phyloP scores from a whole-genome alignment of 1,140 invertebrate species.

The Ylistrum balloti region DNA sequence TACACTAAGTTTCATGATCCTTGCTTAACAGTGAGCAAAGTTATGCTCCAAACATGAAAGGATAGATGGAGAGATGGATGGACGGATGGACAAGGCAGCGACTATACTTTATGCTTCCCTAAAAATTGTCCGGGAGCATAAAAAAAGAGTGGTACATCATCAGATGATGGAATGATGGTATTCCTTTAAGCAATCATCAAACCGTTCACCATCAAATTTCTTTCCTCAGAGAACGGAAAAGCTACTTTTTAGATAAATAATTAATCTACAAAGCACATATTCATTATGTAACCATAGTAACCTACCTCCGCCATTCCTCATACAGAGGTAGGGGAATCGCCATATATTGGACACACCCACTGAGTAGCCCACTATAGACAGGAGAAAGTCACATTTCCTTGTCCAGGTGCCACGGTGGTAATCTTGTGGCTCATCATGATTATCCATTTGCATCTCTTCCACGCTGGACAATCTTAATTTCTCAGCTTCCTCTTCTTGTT shows the following conservation, averaged over 20 bases:
- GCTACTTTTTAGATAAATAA: background rate
- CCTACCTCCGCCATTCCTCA: conserved; percentile 93
- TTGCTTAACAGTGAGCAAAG: too few species aligned
- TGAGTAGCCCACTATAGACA: conserved; percentile 94
- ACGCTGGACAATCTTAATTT: background rate
- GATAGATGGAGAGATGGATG: too few species aligned
- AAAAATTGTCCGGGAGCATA: too few species aligned
- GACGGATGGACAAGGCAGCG: too few species aligned
- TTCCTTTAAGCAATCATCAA: too few species aligned
- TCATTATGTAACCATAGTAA: background rate
- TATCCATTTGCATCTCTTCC: background rate
- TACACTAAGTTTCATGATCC: too few species aligned
- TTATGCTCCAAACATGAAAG: too few species aligned
- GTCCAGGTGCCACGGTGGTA: conserved; percentile 73
- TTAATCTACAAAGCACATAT: background rate
- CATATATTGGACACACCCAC: conserved; percentile 95
- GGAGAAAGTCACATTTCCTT: conserved; percentile 93
- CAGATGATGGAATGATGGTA: too few species aligned
- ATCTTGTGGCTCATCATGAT: background rate
- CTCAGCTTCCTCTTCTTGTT: background rate
- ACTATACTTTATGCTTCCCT: too few species aligned
- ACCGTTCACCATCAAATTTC: too few species aligned
- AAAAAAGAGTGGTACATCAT: too few species aligned
- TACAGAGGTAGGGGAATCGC: conserved; percentile 96
- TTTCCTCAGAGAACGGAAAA: too few species aligned